These are phyloP conservation scores for Streptopelia turtur DNA, from an alignment of 2,797 vertebrate genomes.

Conservation along the genomic window DNA sequence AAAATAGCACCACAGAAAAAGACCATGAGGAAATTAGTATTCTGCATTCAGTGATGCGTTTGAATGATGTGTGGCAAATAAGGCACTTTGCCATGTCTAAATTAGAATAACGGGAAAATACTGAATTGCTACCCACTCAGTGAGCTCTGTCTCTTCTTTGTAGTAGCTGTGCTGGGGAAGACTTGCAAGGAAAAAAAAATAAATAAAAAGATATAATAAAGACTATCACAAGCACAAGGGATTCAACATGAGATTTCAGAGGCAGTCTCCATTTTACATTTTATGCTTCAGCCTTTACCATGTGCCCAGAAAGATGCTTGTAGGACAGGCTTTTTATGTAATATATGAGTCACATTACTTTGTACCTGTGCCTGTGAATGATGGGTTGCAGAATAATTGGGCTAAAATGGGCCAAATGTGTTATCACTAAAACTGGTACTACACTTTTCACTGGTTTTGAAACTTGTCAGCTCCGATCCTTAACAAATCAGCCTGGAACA, in stretches of 20 bases:
- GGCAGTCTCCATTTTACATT: background rate
- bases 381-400: background rate
- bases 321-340: background rate
- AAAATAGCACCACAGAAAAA: conserved; percentile 1
- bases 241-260: background rate
- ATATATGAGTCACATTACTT: background rate
- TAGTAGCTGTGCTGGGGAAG: background rate
- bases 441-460: background rate
- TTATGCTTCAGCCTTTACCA: background rate
- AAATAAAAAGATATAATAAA: background rate
- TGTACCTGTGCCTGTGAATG: background rate
- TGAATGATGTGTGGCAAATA: conserved; percentile 15
- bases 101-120: background rate
- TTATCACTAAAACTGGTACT: background rate
- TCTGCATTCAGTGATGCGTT: background rate
- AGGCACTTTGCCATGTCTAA: background rate
- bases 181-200: background rate
- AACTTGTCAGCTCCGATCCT: background rate
- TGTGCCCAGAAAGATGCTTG: background rate
- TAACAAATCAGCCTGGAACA: background rate
- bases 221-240: background rate
- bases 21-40: background rate
- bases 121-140: background rate
- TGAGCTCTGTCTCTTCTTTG: background rate
- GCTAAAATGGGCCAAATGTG: background rate